A percentile compares a stretch with the other conserved stretches of the same genome.
Conservation (phyloP, 2,113 vertebrate genomes). For the Alosa alosa region DNA sequence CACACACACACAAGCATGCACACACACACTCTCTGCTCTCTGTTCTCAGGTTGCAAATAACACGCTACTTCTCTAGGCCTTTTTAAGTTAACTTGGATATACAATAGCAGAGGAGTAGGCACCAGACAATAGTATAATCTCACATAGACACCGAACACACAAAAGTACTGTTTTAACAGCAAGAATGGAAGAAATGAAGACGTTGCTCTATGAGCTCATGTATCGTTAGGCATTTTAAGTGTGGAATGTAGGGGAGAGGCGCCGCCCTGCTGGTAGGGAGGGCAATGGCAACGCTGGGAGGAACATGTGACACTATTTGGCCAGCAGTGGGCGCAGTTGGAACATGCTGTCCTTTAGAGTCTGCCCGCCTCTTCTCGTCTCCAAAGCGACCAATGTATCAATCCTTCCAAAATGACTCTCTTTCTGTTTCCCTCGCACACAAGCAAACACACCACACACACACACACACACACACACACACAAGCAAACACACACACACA, state of each 20-base stretch:
- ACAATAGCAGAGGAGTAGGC: constrained; percentile 58
- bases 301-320: constrained; percentile 20
- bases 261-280: constrained; percentile 35
- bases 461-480: not conserved
- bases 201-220: constrained; percentile 73
- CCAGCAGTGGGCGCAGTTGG: constrained; percentile 1
- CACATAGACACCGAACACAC: constrained; percentile 55
- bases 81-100: constrained; percentile 58
- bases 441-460: not conserved
- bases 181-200: constrained; percentile 55
- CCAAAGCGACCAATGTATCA: not conserved
- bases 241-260: constrained; percentile 49
- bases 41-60: constrained; percentile 54
- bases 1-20: constrained; percentile 34
- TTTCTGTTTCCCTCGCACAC: not conserved
- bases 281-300: constrained; percentile 14
- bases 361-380: constrained; percentile 10
- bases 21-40: constrained; percentile 51
- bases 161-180: constrained; percentile 78
- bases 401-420: constrained; percentile 18
- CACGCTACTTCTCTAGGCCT: constrained; percentile 48
- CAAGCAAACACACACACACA: not conserved
- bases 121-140: constrained; percentile 55
- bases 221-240: constrained; percentile 59
- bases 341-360: constrained; percentile 23